Conservation (phyloP, 2,888 invertebrate species). For the Pedicia rivosa region DNA sequence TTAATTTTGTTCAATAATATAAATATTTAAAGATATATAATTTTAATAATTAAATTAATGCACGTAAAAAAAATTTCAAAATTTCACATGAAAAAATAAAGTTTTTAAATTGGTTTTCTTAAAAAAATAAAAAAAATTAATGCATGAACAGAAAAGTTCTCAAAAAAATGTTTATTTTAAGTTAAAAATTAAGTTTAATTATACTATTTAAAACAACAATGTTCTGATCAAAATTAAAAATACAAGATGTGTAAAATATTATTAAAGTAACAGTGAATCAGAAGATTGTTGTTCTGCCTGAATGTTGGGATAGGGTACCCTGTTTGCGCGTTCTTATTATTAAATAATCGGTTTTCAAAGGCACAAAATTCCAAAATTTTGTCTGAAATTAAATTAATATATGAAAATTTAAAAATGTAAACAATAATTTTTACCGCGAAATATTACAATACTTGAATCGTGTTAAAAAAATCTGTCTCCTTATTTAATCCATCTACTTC, state of each 20-base stretch:
- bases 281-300: slow-evolving; percentile 49
- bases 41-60: too few species aligned
- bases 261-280: slow-evolving; percentile 10
- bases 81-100: neutral
- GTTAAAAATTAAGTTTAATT: slow-evolving; percentile 1
- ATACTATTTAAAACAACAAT: slow-evolving; percentile 1
- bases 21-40: neutral
- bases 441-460: too few species aligned
- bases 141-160: too few species aligned
- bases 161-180: too few species aligned
- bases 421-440: too few species aligned
- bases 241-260: too few species aligned
- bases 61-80: too few species aligned
- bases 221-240: slow-evolving; percentile 5
- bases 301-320: slow-evolving; percentile 99
- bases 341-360: slow-evolving; percentile 8
- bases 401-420: too few species aligned
- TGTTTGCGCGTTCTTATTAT: slow-evolving; percentile 35
- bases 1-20: neutral
- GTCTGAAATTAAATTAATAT: too few species aligned
- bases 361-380: slow-evolving; percentile 11
- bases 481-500: neutral
- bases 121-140: neutral
- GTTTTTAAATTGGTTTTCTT: neutral
- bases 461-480: too few species aligned